A percentile compares a stretch with the other conserved stretches of the same genome.
These are phyloP conservation scores for Acyrthosiphon pisum DNA, from an alignment of 1,140 invertebrate genomes.

Conservation along the genomic window DNA sequence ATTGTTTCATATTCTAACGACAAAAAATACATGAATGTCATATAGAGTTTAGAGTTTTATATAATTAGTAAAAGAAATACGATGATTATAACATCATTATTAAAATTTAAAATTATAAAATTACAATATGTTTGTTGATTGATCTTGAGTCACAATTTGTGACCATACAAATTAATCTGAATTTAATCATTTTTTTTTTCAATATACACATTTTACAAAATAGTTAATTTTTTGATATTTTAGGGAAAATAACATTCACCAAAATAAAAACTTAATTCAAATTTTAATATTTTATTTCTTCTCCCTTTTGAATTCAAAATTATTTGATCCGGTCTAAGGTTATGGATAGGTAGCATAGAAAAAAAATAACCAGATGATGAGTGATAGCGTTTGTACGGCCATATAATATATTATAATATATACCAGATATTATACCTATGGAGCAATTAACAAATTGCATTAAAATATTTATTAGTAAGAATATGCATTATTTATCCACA, in stretches of 20 bases:
- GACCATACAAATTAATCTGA: no score
- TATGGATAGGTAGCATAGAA: no score
- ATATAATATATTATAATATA: background rate
- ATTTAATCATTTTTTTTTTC: background rate
- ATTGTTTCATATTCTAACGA: background rate
- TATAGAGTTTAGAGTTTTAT: background rate
- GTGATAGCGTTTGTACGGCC: background rate
- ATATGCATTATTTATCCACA: background rate
- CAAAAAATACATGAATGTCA: background rate
- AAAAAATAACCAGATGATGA: background rate
- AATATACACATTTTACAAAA: background rate
- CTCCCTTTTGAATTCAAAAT: no score
- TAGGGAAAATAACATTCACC: no score
- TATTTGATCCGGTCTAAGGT: no score
- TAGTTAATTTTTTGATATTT: background rate
- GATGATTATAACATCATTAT: background rate
- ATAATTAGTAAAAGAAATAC: background rate
- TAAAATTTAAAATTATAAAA: no score
- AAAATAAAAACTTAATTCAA: no score
- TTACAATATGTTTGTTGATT: no score
- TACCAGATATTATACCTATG: background rate
- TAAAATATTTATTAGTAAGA: conserved; percentile 20
- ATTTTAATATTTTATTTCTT: no score
- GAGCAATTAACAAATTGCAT: conserved; percentile 4
- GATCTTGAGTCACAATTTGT: no score